phyloP scores from a whole-genome alignment of 2,113 vertebrate genomes.

The Coptodon rendalli region DNA sequence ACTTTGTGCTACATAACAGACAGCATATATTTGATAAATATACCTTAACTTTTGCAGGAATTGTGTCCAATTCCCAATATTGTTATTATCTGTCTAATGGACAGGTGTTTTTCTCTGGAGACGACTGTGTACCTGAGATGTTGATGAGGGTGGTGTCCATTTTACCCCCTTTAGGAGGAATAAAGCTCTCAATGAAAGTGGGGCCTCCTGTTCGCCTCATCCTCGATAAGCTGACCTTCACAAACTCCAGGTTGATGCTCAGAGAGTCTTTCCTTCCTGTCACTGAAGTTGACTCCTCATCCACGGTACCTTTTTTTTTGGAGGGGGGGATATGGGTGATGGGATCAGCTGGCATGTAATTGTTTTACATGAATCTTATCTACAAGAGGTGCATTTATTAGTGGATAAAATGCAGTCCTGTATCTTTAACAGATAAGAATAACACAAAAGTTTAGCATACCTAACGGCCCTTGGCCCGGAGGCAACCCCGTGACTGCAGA shows the following conservation, averaged over 20 bases:
- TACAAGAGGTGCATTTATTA: not conserved
- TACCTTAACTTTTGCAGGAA: not conserved
- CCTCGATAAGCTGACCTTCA: conserved; percentile 95
- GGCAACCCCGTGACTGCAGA: conserved; percentile 85
- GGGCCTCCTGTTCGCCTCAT: conserved; percentile 89
- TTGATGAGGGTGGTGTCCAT: conserved; percentile 97
- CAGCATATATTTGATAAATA: not conserved
- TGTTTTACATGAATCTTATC: not conserved
- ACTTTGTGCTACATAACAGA: not conserved
- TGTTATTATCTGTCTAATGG: not conserved
- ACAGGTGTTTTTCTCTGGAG: not conserved
- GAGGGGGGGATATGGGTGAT: not conserved
- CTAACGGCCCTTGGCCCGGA: conserved; percentile 82
- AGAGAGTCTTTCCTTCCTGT: conserved; percentile 97
- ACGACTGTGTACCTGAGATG: conserved; percentile 82
- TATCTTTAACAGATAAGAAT: not conserved
- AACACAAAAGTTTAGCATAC: conserved; percentile 58
- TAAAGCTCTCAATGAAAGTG: conserved; percentile 86
- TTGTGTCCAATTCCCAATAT: not conserved
- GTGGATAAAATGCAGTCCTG: not conserved
- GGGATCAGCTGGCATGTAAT: not conserved
- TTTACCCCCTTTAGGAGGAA: conserved; percentile 83
- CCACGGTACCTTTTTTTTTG: conserved; percentile 77
- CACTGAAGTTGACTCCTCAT: conserved; percentile 92
- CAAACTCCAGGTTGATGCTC: conserved; percentile 97